phyloP scores from a whole-genome alignment of 2,113 vertebrate species.

The Lipophrys pholis region DNA sequence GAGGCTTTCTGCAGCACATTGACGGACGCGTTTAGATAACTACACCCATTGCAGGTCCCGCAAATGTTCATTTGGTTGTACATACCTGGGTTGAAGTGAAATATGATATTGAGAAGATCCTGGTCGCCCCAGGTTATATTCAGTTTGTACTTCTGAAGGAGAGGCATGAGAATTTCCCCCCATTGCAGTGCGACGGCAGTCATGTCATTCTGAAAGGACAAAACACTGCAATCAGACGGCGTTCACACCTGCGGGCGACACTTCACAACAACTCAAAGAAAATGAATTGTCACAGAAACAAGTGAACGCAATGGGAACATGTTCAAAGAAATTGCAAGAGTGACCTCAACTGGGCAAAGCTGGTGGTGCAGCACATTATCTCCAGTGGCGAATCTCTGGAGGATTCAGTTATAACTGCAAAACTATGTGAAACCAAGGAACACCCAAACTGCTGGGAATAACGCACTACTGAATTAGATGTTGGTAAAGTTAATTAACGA shows the following conservation, averaged over 20 bases:
- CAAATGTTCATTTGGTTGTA: slow-evolving; percentile 1
- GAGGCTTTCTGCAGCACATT: slow-evolving; percentile 87
- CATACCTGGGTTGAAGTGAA: slow-evolving; percentile 96
- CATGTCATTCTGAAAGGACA: slow-evolving; percentile 92
- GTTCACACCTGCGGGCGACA: not conserved
- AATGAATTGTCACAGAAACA: not conserved
- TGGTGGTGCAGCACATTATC: slow-evolving; percentile 48
- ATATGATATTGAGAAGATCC: slow-evolving; percentile 97
- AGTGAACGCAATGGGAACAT: not conserved
- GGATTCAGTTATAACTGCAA: not conserved
- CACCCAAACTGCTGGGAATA: too few species aligned
- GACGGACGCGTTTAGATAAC: not conserved
- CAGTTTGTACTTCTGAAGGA: slow-evolving; percentile 96
- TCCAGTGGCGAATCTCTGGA: not conserved
- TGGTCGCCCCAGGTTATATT: slow-evolving; percentile 99
- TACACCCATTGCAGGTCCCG: not conserved
- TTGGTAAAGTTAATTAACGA: too few species aligned
- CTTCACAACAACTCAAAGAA: slow-evolving; percentile 16
- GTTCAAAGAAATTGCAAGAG: slow-evolving; percentile 53
- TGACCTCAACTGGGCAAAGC: slow-evolving; percentile 75
- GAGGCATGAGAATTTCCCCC: slow-evolving; percentile 93
- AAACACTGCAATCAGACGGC: not conserved
- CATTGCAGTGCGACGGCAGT: slow-evolving; percentile 85
- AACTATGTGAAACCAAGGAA: too few species aligned
- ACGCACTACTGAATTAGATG: too few species aligned